phyloP scores from a whole-genome alignment of 2,888 invertebrate genomes.

The Ellobium chinense region DNA sequence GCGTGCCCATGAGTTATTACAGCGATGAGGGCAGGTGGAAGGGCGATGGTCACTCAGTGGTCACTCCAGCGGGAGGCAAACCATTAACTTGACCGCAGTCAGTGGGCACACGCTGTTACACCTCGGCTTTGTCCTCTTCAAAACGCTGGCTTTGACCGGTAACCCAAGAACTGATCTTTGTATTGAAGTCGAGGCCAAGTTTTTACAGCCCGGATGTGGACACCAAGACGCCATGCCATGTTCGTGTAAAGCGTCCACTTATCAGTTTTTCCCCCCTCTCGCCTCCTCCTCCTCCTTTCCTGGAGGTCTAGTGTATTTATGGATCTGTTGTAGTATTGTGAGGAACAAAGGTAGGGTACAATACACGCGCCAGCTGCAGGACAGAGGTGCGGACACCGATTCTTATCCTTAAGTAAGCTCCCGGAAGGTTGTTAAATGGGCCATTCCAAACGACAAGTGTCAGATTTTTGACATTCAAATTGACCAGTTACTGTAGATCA shows the following conservation, averaged over 20 bases:
- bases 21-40: conserved; percentile 1
- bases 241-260: background rate
- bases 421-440: too few species aligned
- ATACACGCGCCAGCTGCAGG: background rate
- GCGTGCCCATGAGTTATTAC: background rate
- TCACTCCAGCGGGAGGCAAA: background rate
- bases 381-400: too few species aligned
- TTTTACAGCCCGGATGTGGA: background rate
- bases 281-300: too few species aligned
- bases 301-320: background rate
- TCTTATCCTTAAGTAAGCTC: too few species aligned
- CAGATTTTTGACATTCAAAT: too few species aligned
- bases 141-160: background rate
- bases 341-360: background rate
- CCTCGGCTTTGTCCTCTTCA: background rate
- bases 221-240: background rate
- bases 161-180: background rate
- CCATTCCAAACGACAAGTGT: too few species aligned
- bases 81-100: conserved; percentile 7
- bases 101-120: background rate
- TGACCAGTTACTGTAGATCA: too few species aligned
- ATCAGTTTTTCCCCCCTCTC: too few species aligned
- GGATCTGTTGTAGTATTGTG: background rate
- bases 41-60: background rate
- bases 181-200: background rate